Conservation (phyloP, 2,888 invertebrate species). For the Himalopsyche anomala region DNA sequence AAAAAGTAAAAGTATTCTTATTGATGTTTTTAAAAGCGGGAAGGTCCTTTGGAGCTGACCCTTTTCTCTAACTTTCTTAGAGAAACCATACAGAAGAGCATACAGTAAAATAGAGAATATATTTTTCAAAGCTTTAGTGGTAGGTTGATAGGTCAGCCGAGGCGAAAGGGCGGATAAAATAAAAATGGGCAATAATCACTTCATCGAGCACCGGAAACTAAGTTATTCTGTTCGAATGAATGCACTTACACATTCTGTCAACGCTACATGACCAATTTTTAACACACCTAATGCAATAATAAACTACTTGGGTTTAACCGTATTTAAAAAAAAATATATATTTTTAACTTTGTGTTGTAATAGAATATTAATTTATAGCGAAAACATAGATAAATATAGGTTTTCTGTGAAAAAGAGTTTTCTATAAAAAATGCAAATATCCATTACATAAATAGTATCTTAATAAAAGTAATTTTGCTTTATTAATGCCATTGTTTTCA, state of each 20-base stretch:
- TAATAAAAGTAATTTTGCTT: too few relatives aligned
- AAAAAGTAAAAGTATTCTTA: constrained; percentile 21
- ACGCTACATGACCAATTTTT: neutral
- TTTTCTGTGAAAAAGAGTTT: too few relatives aligned
- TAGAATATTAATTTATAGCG: too few relatives aligned
- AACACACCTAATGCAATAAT: neutral
- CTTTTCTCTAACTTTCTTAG: constrained; percentile 10
- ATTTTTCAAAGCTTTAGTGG: constrained; percentile 9
- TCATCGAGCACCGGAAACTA: constrained; percentile 32
- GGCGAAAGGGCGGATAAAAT: constrained; percentile 45
- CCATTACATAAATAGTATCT: too few relatives aligned
- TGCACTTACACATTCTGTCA: constrained; percentile 4
- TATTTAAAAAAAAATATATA: too few relatives aligned
- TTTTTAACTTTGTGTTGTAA: too few relatives aligned
- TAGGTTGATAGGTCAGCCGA: neutral
- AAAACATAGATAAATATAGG: too few relatives aligned
- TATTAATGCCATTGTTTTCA: too few relatives aligned
- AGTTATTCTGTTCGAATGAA: constrained; percentile 22
- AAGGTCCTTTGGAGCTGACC: constrained; percentile 29
- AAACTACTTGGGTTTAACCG: neutral
- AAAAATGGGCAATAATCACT: constrained; percentile 44
- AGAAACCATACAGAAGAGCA: constrained; percentile 9
- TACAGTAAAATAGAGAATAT: constrained; percentile 20
- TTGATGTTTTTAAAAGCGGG: constrained; percentile 30
- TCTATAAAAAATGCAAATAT: too few relatives aligned